Base-by-base conservation (phyloP, 2,113 vertebrate species). In the Reinhardtius hippoglossoides region DNA sequence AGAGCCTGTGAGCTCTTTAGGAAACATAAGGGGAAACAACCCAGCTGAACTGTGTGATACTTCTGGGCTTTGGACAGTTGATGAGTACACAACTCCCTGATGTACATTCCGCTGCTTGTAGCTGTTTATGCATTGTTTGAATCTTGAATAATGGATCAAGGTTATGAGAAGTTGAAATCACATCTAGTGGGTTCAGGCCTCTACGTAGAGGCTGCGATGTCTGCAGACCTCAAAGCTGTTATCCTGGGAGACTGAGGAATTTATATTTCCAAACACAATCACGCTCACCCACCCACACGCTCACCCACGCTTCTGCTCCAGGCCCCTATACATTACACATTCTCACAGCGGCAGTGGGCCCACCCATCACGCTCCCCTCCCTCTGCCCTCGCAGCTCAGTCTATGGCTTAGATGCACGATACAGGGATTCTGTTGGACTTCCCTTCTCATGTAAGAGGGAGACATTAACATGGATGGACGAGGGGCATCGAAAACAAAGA, bases 221-320 rank as follows among this genome's bases (percentile, higher is more conserved):
- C 44, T 76, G 60, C 27, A 74, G 46, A 88, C 60, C 79, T 77
- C 70, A 82, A 81, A 75, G 73, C 82, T 77, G 78, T 67, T 70
- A 71, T 83, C 57, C n/a, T 54, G 57, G 64, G 59, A 70, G 35
- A 14, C 58, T 24, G 42, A 70, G 56, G 23, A 79, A 56, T 86
- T 15, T 82, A 48, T 80, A 9, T 62, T 62, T 75, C 50, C 31
- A 83, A 78, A 84, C 40, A 64, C 73, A 74, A 60, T 80, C 55
- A 42, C 55, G 46, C 62, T 44, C 66, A 31, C 79, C 72, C 63
- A 67, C 64, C 60, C 66, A 12, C 78, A 52, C 63, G n/a, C n/a
- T n/a, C n/a, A 67, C 64, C 63, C 66, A 12, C 73, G 40, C 69
- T 61, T 55, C 55, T 37, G 75, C 78, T 72, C 61, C 46, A 50